Base-by-base conservation (phyloP, 2,888 invertebrate species). In the Drosophila limbata region DNA sequence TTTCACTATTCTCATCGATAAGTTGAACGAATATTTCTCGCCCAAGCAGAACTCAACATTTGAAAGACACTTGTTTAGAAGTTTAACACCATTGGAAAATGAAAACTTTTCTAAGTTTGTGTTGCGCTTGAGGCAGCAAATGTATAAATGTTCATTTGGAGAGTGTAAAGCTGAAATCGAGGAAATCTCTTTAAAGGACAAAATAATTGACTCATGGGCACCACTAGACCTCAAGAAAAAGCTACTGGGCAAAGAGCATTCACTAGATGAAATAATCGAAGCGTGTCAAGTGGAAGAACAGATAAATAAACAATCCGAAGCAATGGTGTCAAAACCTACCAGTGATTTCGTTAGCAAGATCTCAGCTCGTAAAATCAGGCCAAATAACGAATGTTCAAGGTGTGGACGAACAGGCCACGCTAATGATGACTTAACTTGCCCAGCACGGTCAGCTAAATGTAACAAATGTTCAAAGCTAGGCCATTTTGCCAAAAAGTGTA, bases 71-170 rank as follows among this genome's bases (percentile, higher is more conserved):
- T 9, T 60, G 1, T 61, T 66, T 57, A 13, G 62, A 6, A 71
- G 15, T 8, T 21, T 64, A 8, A 2, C 45, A 10, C 59, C 50
- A 11, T 25, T 25, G 25, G 28, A 56, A 4, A 28, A 51, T n/a
- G 35, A 60, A 35, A 51, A 50, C 15, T 51, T 60, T 9, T 21
- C 50, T 10, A 45, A 61, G 13, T 61, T 61, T 52, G 48, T 50
- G 10, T 5, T 83, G 5, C 72, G 83, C 31, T 50, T 90, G 1
- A 15, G 76, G 3, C 68, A 72, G 11, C 71, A 73, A 39, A 48
- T 64, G n/a, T 9, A 45, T 2, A 65, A 68, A 48, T 68, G 68
- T 33, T 13, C 3, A 2, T 68, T 74, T 48, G 65, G 60, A 10
- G 3, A 8, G 4, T 56, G 60, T 13, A 63, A 68, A 51, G 4